A percentile compares a stretch with the other conserved stretches of the same genome.
These are phyloP conservation scores for Acronicta psi DNA, from an alignment of 2,888 invertebrate genomes.

Conservation along the genomic window DNA sequence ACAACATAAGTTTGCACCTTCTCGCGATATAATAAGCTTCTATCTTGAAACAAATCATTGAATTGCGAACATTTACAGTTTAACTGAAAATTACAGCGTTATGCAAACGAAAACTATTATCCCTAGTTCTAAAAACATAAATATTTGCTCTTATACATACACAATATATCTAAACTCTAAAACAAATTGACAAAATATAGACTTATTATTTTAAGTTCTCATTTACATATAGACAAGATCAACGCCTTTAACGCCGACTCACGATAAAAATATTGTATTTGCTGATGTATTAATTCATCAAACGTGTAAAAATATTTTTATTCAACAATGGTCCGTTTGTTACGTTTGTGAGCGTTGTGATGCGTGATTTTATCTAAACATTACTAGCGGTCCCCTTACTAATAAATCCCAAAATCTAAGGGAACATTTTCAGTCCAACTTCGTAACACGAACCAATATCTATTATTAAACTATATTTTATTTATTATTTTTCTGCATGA, in stretches of 20 bases:
- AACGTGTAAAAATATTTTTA: slow-evolving; percentile 84
- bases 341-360: slow-evolving; percentile 78
- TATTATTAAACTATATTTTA: slow-evolving; percentile 52
- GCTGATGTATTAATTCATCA: slow-evolving; percentile 68
- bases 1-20: slow-evolving; percentile 50
- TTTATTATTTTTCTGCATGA: slow-evolving; percentile 70
- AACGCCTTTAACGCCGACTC: slow-evolving; percentile 68
- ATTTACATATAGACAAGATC: slow-evolving; percentile 80
- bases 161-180: slow-evolving; percentile 72
- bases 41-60: slow-evolving; percentile 31
- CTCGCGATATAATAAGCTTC: slow-evolving; percentile 45
- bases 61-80: slow-evolving; percentile 55
- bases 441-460: slow-evolving; percentile 56
- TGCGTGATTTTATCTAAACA: slow-evolving; percentile 72
- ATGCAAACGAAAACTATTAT: slow-evolving; percentile 57
- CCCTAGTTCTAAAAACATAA: slow-evolving; percentile 66
- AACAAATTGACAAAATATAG: slow-evolving; percentile 87
- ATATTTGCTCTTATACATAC: slow-evolving; percentile 69
- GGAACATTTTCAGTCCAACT: slow-evolving; percentile 48
- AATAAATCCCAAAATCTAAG: slow-evolving; percentile 38
- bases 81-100: slow-evolving; percentile 61
- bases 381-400: slow-evolving; percentile 71
- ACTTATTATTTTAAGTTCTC: slow-evolving; percentile 71
- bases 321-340: slow-evolving; percentile 84
- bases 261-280: slow-evolving; percentile 73